Percentiles rank a stretch among this genome's conserved stretches.
These are phyloP conservation scores for Cremastobaeus sp. DNA, from an alignment of 2,888 invertebrate genomes.

Conservation along the genomic window DNA sequence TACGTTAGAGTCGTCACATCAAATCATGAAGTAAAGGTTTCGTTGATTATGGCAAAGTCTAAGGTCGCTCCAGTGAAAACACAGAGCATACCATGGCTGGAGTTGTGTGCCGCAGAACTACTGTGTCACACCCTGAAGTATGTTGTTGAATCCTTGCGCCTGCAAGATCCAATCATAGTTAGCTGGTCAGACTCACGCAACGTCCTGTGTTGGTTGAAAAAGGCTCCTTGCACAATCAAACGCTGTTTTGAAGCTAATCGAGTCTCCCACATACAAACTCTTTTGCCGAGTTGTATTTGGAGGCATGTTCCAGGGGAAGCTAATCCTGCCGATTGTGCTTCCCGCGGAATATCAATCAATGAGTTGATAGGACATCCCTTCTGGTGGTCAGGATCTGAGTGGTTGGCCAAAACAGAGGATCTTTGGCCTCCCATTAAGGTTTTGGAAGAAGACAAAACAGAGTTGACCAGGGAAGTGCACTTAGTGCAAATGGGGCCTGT, in stretches of 20 bases:
- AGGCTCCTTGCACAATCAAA: too few species aligned
- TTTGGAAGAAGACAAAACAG: too few species aligned
- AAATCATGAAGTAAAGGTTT: neutral
- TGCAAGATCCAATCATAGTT: neutral
- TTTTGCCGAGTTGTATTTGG: neutral
- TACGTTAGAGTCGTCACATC: neutral
- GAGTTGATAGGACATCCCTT: neutral
- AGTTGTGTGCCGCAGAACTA: conserved; percentile 7
- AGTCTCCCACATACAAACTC: neutral
- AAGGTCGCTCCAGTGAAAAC: conserved; percentile 8
- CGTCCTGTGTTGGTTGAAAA: neutral
- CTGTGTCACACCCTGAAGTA: neutral
- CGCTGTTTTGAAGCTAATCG: neutral
- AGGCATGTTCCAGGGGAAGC: neutral
- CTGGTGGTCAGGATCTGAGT: too few species aligned
- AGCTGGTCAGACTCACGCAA: conserved; percentile 5
- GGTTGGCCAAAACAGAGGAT: too few species aligned
- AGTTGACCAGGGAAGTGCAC: too few species aligned
- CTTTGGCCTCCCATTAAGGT: too few species aligned
- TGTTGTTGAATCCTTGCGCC: neutral
- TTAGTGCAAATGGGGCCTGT: too few species aligned
- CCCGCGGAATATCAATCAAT: neutral
- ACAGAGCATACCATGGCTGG: conserved; percentile 1
- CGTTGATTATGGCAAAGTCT: conserved; percentile 1
- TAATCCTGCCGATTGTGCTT: conserved; percentile 3